Evolutionary conservation across 1,140 invertebrate species (phyloP), one percentile per base, ranked within the genome.

Genomic region (Zaprionus lachaisei): DNA sequence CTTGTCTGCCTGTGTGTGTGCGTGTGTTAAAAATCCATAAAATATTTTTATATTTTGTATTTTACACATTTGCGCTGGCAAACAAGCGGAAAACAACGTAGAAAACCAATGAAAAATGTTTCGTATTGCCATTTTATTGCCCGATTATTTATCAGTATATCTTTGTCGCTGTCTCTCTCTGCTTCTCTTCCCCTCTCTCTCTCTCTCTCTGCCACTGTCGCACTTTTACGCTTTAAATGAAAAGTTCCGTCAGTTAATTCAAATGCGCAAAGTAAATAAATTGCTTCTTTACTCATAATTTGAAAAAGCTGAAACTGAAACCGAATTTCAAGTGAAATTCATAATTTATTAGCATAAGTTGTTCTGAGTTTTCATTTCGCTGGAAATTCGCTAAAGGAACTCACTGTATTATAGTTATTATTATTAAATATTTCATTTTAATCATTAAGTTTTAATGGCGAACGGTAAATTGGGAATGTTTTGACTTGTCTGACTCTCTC

Each of bases 31-130:
- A 56, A 56, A 56, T 49, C 44, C 62, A 65, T 31, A 51, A 86
- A 83, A 82, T 80, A 63, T 72, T 69, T 77, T 65, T 34, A 56
- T 34, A 66, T 77, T 65, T 63, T 49, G 44, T 57, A 79, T 62
- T 57, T 73, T 70, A 77, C 69, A 70, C 68, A 73, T 71, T 84
- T 71, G 51, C 54, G 64, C 70, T 17, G n/a, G n/a, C 37, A 47
- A 47, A 47, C 41, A 47, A 47, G 28, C 38, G 44, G 56, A 26
- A 57, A 72, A 38, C 55, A 51, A 60, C 61, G 60, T 22, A 62
- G 38, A 56, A 61, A 54, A 54, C 11, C 26, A 37, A 75, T 63
- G 67, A 70, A 57, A 70, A 74, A 62, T 56, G 38, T 58, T 64
- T 12, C 22, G 47, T 12, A 12, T 51, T 71, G 58, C 38, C n/a